Base-by-base conservation (phyloP, 2,888 invertebrate species). In the Psylliodes chrysocephalus region DNA sequence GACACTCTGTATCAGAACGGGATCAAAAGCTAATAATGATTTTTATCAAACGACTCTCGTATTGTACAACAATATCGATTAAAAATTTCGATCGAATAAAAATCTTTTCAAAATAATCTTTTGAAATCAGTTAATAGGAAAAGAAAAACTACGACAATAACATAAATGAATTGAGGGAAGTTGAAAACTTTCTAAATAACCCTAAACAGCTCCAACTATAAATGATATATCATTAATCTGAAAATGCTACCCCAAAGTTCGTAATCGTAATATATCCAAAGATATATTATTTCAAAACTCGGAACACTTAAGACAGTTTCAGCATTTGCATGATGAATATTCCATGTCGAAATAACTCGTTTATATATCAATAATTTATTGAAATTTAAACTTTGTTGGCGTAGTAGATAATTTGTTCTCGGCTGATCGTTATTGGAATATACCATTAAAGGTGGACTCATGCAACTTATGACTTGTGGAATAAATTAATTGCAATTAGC, bases 351-450 rank as follows among this genome's bases (percentile, higher is more conserved):
- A 66, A 64, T 64, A 65, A 64, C 70, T 66, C 64, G 64, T 59
- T 66, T 55, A 35, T 38, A 8, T 47, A 53, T 68, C 46, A 66
- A 70, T 67, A 67, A 63, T 68, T 49, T 51, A 69, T 59, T 30
- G 69, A 62, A 69, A 67, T 70, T 69, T 70, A 70, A 70, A 70
- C 65, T 69, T 66, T 70, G 64, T 68, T 62, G 63, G 55, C 49
- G 54, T 59, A 64, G 63, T 59, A 42, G 59, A 54, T 64, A 67
- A 70, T 66, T 66, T 66, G 55, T 61, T 63, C 49, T 64, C 53
- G 18, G 30, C 42, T 42, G 59, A 49, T 62, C 53, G 54, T 51
- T 44, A 46, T 44, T 19, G 19, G 51, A 54, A 56, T 44, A 59
- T 44, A 47, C 51, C 53, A 59, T 64, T 68, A 67, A 47, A 25